Conservation (phyloP, 2,797 vertebrate genomes). For the Gymnoscopelus braueri region DNA sequence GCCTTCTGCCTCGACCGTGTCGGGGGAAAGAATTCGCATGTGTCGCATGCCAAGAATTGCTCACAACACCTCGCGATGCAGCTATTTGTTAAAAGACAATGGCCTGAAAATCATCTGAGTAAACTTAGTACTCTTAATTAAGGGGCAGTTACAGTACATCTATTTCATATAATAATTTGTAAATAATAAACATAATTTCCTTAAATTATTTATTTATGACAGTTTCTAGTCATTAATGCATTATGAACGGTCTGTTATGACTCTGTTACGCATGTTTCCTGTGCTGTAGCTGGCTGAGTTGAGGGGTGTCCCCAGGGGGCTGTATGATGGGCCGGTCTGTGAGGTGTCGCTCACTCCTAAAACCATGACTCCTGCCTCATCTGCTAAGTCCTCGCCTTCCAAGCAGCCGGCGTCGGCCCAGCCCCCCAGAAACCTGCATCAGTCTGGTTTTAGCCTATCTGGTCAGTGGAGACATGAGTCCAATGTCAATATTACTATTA, state of each 20-base stretch:
- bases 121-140: too few relatives aligned
- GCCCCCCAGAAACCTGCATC: slow-evolving; percentile 96
- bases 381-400: slow-evolving; percentile 95
- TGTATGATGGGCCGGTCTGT: slow-evolving; percentile 95
- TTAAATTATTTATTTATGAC: too few relatives aligned
- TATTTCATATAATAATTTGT: too few relatives aligned
- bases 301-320: slow-evolving; percentile 93
- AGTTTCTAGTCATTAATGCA: background rate
- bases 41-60: too few relatives aligned
- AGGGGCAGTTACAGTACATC: too few relatives aligned
- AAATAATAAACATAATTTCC: too few relatives aligned
- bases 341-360: slow-evolving; percentile 96
- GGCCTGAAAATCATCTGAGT: too few relatives aligned
- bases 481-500: background rate
- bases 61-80: too few relatives aligned
- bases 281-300: slow-evolving; percentile 91
- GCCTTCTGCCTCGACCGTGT: too few relatives aligned
- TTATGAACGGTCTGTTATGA: background rate
- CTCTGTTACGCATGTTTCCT: background rate
- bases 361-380: slow-evolving; percentile 93
- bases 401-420: slow-evolving; percentile 88
- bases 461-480: slow-evolving; percentile 74
- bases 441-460: slow-evolving; percentile 98
- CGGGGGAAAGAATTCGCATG: too few relatives aligned
- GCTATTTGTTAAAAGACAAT: too few relatives aligned